Percentiles rank a stretch among this genome's conserved stretches.
Evolutionary conservation across 1,140 invertebrate species (phyloP).

Genomic region (Lepidurus packardi): DNA sequence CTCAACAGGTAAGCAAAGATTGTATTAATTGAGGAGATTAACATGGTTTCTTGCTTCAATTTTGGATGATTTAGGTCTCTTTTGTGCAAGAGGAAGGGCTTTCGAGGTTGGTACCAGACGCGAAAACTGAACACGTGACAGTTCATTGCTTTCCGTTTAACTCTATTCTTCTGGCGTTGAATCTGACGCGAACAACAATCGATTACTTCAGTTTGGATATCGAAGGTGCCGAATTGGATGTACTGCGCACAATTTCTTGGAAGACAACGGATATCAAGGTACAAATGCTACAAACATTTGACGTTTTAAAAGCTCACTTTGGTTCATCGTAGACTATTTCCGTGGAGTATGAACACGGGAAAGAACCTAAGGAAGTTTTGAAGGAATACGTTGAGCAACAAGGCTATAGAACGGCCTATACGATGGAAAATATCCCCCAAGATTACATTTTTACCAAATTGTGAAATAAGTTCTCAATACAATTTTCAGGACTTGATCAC

Average conservation of each 20-base stretch:
- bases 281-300: not conserved
- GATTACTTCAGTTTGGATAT: slow-evolving; percentile 46
- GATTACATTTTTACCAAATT: too few species aligned
- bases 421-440: too few species aligned
- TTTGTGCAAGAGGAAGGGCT: not conserved
- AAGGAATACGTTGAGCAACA: slow-evolving; percentile 42
- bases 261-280: slow-evolving; percentile 31
- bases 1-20: slow-evolving; percentile 23
- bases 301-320: not conserved
- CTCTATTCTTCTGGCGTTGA: slow-evolving; percentile 43
- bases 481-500: too few species aligned
- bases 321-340: slow-evolving; percentile 40
- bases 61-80: too few species aligned
- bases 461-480: too few species aligned
- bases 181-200: slow-evolving; percentile 45
- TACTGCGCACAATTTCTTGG: slow-evolving; percentile 42
- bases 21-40: too few species aligned
- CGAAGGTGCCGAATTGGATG: slow-evolving; percentile 42
- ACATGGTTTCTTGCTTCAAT: too few species aligned
- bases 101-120: not conserved
- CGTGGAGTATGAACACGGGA: slow-evolving; percentile 46
- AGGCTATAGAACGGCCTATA: slow-evolving; percentile 40
- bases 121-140: not conserved
- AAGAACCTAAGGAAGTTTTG: slow-evolving; percentile 42
- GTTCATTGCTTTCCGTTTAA: slow-evolving; percentile 44